phyloP scores from a whole-genome alignment of 1,140 invertebrate species.

The Cyclina sinensis region DNA sequence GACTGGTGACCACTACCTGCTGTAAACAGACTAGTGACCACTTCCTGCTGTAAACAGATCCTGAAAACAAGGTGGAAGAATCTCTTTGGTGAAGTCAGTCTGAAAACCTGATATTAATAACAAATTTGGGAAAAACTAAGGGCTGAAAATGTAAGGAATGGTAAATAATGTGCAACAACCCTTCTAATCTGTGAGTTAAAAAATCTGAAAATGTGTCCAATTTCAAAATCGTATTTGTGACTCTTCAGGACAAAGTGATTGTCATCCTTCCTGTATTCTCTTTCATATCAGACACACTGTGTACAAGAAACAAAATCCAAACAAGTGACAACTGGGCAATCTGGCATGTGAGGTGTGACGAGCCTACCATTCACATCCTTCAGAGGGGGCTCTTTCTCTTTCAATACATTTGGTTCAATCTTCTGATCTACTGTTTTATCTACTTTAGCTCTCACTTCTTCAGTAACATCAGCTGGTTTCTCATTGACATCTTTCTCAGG shows the following conservation, averaged over 20 bases:
- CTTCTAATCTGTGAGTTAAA: no score
- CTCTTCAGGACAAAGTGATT: not conserved
- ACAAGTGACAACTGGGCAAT: not conserved
- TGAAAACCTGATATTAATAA: no score
- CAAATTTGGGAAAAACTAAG: no score
- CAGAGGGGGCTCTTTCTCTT: conserved; percentile 32
- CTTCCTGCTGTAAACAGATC: no score
- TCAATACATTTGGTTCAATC: conserved; percentile 41
- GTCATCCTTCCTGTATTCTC: not conserved
- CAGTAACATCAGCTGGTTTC: not conserved
- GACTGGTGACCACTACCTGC: no score
- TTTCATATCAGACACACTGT: not conserved
- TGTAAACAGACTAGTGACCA: no score
- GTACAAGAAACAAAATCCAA: not conserved
- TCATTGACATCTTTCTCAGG: not conserved
- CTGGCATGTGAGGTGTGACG: not conserved
- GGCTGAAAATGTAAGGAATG: no score
- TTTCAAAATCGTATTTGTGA: not conserved
- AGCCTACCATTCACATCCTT: conserved; percentile 19
- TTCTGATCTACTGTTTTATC: conserved; percentile 1
- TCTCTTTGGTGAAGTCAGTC: no score
- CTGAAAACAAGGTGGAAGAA: no score
- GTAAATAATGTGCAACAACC: no score
- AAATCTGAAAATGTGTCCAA: no score
- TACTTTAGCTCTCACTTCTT: not conserved